phyloP scores from a whole-genome alignment of 2,888 invertebrate species.

The Mactromeris polynyma region DNA sequence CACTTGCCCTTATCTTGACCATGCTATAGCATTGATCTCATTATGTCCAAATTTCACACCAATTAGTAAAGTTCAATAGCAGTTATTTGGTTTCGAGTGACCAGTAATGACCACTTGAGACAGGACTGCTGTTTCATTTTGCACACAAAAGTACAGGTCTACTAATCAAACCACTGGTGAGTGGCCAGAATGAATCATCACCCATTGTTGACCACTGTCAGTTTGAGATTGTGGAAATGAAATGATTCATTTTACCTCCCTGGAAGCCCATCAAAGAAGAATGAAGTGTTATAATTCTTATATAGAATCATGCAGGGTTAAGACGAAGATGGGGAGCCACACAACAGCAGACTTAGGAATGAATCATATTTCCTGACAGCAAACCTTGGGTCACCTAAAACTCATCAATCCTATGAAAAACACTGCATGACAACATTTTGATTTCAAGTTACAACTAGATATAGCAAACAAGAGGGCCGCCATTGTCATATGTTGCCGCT shows the following conservation, averaged over 20 bases:
- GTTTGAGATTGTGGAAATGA: not conserved
- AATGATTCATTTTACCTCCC: not conserved
- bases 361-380: not conserved
- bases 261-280: not conserved
- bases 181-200: not conserved
- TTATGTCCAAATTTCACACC: constrained; percentile 5
- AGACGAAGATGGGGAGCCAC: not conserved
- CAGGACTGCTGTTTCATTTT: not conserved
- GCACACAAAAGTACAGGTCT: not conserved
- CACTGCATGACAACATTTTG: not conserved
- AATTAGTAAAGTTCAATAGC: constrained; percentile 20
- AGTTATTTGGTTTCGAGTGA: constrained; percentile 8
- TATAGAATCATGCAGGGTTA: not conserved
- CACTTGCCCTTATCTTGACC: not conserved
- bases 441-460: not conserved
- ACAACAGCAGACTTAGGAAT: not conserved
- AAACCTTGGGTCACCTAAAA: not conserved
- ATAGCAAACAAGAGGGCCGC: too few species aligned
- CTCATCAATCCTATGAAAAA: not conserved
- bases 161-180: not conserved
- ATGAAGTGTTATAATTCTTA: not conserved
- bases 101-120: constrained; percentile 15
- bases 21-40: not conserved
- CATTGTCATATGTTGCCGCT: too few species aligned
- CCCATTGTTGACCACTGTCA: not conserved